These are phyloP conservation scores for Neodiprion lecontei DNA, from an alignment of 1,140 invertebrate species.

Conservation along the genomic window DNA sequence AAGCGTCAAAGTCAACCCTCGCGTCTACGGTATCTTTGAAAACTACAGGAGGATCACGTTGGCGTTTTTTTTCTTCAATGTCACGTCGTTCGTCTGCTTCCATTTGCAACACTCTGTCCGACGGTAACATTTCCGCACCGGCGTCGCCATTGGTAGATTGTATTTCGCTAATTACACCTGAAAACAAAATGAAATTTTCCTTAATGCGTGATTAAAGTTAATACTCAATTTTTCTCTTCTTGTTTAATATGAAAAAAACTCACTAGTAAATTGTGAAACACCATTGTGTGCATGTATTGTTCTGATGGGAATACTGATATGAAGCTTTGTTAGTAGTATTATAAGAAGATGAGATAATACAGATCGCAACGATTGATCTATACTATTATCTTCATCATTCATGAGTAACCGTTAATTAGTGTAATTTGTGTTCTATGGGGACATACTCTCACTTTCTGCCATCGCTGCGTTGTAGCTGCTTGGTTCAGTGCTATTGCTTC, in stretches of 20 bases:
- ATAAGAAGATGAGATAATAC: no score
- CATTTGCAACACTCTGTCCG: slow-evolving; percentile 64
- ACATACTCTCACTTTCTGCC: slow-evolving; percentile 53
- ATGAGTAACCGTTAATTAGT: background rate
- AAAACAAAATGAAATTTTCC: background rate
- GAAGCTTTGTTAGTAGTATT: no score
- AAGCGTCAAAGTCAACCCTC: slow-evolving; percentile 68
- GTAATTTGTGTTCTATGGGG: background rate
- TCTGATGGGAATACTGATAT: no score
- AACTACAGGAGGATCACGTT: slow-evolving; percentile 83
- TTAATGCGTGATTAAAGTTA: no score
- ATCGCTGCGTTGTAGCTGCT: slow-evolving; percentile 50
- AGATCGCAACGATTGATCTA: no score
- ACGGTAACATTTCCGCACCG: slow-evolving; percentile 55
- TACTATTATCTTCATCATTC: no score
- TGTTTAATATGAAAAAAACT: no score
- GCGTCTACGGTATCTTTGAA: slow-evolving; percentile 78
- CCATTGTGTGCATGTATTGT: no score
- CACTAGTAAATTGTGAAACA: no score
- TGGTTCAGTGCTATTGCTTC: slow-evolving; percentile 53
- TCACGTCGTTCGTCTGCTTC: slow-evolving; percentile 72
- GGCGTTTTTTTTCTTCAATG: slow-evolving; percentile 74
- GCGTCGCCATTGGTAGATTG: slow-evolving; percentile 44
- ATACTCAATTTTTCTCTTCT: no score
- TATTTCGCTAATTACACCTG: slow-evolving; percentile 45